Percentiles rank a stretch among this genome's conserved stretches.
Evolutionary conservation across 2,113 vertebrate species (phyloP).

Genomic region (Corvus moneduloides): DNA sequence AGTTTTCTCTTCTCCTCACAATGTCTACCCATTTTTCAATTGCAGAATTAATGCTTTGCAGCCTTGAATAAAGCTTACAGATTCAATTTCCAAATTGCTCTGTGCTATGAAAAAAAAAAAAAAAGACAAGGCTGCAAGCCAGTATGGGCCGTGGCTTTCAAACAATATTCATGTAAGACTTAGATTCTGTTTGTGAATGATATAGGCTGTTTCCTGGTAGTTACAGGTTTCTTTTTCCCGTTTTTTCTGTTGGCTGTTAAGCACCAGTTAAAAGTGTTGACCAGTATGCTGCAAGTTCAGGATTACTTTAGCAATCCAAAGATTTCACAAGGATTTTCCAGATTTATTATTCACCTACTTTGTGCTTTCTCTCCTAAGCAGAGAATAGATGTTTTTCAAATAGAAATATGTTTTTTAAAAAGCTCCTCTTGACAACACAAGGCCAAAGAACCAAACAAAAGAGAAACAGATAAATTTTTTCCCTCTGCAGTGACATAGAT

Average conservation of each 20-base stretch:
- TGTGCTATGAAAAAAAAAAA: not conserved
- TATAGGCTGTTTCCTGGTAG: not conserved
- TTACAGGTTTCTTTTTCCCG: not conserved
- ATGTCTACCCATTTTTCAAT: not conserved
- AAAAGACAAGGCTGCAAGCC: not conserved
- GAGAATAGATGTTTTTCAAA: not conserved
- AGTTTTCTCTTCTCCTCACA: not conserved
- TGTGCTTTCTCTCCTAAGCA: not conserved
- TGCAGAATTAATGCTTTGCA: not conserved
- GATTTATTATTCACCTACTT: not conserved
- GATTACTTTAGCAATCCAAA: not conserved
- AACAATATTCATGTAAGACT: not conserved
- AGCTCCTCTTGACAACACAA: not conserved
- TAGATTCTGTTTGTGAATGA: not conserved
- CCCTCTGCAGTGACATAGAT: not conserved
- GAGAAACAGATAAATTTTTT: not conserved
- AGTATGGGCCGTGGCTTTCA: not conserved
- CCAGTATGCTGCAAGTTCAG: not conserved
- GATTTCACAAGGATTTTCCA: not conserved
- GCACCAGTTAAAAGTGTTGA: not conserved
- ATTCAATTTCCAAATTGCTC: not conserved
- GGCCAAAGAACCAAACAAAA: not conserved
- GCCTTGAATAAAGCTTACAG: not conserved
- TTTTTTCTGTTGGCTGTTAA: not conserved
- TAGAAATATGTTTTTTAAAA: not conserved